Base-by-base conservation (phyloP, 2,113 vertebrate genomes). In the Helogale parvula region DNA sequence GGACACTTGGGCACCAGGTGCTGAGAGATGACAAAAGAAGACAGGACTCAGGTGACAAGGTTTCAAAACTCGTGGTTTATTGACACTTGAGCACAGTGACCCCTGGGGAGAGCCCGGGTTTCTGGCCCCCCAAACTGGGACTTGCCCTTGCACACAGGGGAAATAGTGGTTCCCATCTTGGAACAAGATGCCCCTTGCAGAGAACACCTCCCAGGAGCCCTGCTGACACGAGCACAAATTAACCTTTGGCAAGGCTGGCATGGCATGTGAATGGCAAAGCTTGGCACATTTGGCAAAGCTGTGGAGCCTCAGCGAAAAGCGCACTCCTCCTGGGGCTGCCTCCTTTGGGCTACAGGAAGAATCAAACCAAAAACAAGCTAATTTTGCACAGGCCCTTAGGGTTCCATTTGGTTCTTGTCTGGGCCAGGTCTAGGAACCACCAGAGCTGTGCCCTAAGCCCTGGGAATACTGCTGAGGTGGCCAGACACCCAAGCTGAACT, bases 31-130 rank as follows among this genome's bases (percentile, higher is more conserved):
- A 57, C 74, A 80, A n/a, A 66, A 54, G 47, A 60, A 93, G 38
- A 63, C 50, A 86, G 74, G 38, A 92, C 71, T 60, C 45, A 1
- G 60, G n/a, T 4, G 8, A 11, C 12, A 69, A n/a, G 60, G 19
- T 88, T 66, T 94, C 38, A 35, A 66, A 93, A 66, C 54, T 92
- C 0, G 2, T 19, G 74, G 33, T 98, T 98, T 98, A 98, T 97
- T 98, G 94, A 96, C 96, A 97, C 65, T 71, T 86, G n/a, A 96
- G 92, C 85, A 77, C 15, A 33, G 57, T 4, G 72, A 52, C 19
- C 77, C 95, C 80, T 47, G 80, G 93, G 72, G 72, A 7, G 69
- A 90, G 63, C 80, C 17, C 1, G 5, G 54, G 81, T 16, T 87
- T 74, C 41, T 90, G 68, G 96, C 52, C 38, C 17, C 80, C 14